phyloP scores from a whole-genome alignment of 2,113 vertebrate genomes.

The Ptilonorhynchus violaceus region DNA sequence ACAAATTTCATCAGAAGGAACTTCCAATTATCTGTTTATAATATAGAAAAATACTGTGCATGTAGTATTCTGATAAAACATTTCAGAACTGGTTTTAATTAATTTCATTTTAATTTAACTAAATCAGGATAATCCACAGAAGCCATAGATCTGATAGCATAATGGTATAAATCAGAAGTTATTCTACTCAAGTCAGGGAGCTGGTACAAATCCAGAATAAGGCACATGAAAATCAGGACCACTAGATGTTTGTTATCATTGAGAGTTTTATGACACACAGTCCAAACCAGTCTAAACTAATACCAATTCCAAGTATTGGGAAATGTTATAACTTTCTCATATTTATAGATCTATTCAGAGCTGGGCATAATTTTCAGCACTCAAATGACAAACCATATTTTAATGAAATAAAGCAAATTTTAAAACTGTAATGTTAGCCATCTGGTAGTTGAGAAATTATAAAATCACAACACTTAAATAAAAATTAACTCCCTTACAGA shows the following conservation, averaged over 20 bases:
- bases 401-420: not conserved
- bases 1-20: not conserved
- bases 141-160: not conserved
- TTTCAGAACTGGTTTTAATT: not conserved
- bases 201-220: not conserved
- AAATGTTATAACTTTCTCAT: not conserved
- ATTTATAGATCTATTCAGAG: not conserved
- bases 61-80: not conserved
- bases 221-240: not conserved
- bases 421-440: not conserved
- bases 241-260: not conserved
- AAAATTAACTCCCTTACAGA: constrained; percentile 39
- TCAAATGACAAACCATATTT: not conserved
- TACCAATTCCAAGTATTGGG: not conserved
- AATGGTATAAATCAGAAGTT: not conserved
- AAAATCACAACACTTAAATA: constrained; percentile 25
- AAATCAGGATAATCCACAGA: not conserved
- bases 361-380: not conserved
- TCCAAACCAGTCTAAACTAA: not conserved
- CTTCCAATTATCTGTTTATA: not conserved
- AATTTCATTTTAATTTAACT: not conserved
- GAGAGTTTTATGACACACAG: not conserved
- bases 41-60: not conserved
- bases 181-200: not conserved
- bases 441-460: constrained; percentile 31